These are phyloP conservation scores for Cydia strobilella DNA, from an alignment of 1,140 invertebrate species.

Conservation along the genomic window DNA sequence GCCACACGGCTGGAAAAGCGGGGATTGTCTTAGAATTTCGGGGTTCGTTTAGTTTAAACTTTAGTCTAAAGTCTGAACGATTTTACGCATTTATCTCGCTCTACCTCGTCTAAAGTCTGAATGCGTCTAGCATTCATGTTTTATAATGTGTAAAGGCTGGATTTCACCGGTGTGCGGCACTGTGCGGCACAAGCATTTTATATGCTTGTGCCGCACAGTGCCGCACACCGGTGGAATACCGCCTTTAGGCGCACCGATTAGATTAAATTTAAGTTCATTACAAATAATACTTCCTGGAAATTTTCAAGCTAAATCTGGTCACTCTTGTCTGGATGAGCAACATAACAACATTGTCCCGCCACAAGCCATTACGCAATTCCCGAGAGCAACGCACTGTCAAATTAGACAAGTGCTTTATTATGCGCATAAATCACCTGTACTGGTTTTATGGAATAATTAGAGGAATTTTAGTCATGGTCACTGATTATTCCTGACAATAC, in stretches of 20 bases:
- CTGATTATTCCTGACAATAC: background rate
- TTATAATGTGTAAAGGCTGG: too few relatives aligned
- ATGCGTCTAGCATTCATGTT: too few relatives aligned
- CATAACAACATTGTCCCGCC: slow-evolving; percentile 41
- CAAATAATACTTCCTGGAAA: background rate
- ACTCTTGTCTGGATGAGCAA: slow-evolving; percentile 42
- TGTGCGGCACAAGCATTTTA: too few relatives aligned
- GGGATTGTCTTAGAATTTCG: background rate
- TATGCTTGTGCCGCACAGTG: too few relatives aligned
- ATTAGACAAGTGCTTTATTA: slow-evolving; percentile 34
- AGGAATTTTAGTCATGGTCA: slow-evolving; percentile 2
- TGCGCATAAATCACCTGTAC: slow-evolving; percentile 37
- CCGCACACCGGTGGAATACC: too few relatives aligned
- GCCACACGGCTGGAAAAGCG: background rate
- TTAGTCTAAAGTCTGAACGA: too few relatives aligned
- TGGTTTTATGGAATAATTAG: background rate
- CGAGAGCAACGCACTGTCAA: slow-evolving; percentile 19
- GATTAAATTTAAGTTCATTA: too few relatives aligned
- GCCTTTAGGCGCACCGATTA: too few relatives aligned
- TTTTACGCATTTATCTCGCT: too few relatives aligned
- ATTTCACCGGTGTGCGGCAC: too few relatives aligned
- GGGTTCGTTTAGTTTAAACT: too few relatives aligned
- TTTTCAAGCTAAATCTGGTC: slow-evolving; percentile 15
- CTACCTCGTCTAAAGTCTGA: too few relatives aligned
- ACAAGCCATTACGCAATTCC: slow-evolving; percentile 46